Conservation (phyloP, 2,113 vertebrate genomes). For the Antechinus stuartii region DNA sequence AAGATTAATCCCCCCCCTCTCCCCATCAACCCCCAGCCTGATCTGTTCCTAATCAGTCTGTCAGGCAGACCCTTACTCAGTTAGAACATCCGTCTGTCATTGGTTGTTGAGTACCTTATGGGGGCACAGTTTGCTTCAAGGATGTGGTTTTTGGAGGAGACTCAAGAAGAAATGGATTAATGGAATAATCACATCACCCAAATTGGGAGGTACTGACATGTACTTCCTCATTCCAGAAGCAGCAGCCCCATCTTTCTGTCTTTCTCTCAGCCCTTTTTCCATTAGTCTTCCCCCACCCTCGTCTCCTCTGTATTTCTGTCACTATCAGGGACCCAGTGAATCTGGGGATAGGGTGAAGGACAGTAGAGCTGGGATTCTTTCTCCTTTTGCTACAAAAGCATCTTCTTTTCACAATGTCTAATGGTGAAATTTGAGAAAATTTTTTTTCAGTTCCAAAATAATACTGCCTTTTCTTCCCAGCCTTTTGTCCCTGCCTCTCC, state of each 20-base stretch:
- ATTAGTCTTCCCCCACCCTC: not conserved
- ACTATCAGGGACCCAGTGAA: not conserved
- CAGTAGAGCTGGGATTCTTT: not conserved
- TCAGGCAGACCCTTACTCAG: not conserved
- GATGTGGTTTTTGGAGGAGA: constrained; percentile 6
- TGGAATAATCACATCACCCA: not conserved
- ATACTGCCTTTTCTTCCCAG: not conserved
- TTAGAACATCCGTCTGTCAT: not conserved
- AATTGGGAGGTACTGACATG: not conserved
- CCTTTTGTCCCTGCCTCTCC: not conserved
- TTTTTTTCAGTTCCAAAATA: not conserved
- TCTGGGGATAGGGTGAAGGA: not conserved
- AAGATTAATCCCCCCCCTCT: not conserved
- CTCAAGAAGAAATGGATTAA: not conserved
- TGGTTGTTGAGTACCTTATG: not conserved
- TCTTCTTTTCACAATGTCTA: not conserved
- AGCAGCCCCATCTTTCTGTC: accelerated
- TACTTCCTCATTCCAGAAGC: not conserved
- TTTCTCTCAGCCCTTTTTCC: not conserved
- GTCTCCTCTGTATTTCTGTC: not conserved
- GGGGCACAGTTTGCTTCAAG: not conserved
- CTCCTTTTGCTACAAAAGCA: not conserved
- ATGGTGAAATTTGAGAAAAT: constrained; percentile 16
- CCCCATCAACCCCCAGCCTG: not conserved
- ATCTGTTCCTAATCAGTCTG: constrained; percentile 1